These are phyloP conservation scores for Elephantulus edwardii DNA, from an alignment of 2,113 vertebrate species.

Conservation along the genomic window DNA sequence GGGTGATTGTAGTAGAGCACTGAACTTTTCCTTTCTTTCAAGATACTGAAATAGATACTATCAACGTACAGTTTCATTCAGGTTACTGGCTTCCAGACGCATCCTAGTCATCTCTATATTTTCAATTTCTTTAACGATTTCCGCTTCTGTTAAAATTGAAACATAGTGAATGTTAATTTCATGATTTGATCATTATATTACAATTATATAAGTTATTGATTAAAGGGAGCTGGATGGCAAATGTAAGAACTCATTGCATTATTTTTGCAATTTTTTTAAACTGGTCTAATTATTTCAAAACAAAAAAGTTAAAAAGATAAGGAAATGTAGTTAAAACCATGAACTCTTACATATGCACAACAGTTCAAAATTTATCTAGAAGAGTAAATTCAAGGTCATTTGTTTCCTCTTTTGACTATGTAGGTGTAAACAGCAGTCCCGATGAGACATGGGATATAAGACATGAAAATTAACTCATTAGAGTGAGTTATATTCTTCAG, in stretches of 20 bases:
- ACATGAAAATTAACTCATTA: conserved; percentile 17
- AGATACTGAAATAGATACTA: not conserved
- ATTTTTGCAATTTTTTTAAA: conserved; percentile 15
- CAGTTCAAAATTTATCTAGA: conserved; percentile 34
- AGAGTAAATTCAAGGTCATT: conserved; percentile 23
- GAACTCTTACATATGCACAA: not conserved
- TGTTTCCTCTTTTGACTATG: not conserved
- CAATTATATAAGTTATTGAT: not conserved
- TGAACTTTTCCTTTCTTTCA: not conserved
- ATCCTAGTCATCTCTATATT: conserved; percentile 89
- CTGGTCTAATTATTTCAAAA: conserved; percentile 28
- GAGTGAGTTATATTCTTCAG: conserved; percentile 13
- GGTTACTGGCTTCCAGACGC: conserved; percentile 84
- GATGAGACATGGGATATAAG: not conserved
- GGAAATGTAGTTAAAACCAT: not conserved
- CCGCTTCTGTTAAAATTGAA: conserved; percentile 87
- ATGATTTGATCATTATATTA: not conserved
- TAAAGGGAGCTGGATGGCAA: not conserved
- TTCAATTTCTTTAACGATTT: conserved; percentile 93
- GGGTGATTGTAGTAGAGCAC: not conserved
- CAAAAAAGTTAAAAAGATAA: not conserved
- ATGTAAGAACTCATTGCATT: not conserved
- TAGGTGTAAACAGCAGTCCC: not conserved
- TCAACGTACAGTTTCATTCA: conserved; percentile 68
- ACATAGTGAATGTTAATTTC: conserved; percentile 7